Percentiles rank a stretch among this genome's conserved stretches.
Conservation (phyloP, 2,888 invertebrate species). For the Coremacera marginata region DNA sequence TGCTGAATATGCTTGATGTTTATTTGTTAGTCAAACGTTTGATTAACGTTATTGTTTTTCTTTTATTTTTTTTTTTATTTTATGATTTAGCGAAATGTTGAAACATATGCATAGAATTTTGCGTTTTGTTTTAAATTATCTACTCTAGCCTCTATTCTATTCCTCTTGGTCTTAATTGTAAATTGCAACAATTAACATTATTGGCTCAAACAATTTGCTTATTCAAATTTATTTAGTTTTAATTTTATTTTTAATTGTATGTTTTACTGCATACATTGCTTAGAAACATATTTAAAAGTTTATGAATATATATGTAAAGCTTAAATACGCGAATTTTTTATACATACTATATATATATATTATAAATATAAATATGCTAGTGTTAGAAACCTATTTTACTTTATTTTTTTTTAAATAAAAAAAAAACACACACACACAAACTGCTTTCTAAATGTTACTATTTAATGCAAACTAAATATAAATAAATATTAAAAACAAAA, state of each 20-base stretch:
- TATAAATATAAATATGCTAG: neutral
- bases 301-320: slow-evolving; percentile 15
- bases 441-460: slow-evolving; percentile 57
- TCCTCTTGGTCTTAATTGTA: slow-evolving; percentile 18
- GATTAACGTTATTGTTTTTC: neutral
- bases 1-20: slow-evolving; percentile 19
- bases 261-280: neutral
- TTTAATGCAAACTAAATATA: slow-evolving; percentile 34
- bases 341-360: slow-evolving; percentile 38
- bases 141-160: neutral
- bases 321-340: slow-evolving; percentile 26
- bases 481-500: slow-evolving; percentile 24
- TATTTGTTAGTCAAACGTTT: neutral
- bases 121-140: neutral
- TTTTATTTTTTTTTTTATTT: neutral
- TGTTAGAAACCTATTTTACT: too few species aligned
- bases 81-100: neutral
- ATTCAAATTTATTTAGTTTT: slow-evolving; percentile 23
- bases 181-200: slow-evolving; percentile 23
- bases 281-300: slow-evolving; percentile 3
- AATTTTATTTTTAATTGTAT: slow-evolving; percentile 4
- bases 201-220: slow-evolving; percentile 9
- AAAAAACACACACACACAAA: slow-evolving; percentile 42
- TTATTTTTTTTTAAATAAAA: neutral
- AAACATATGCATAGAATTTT: neutral